Conservation (phyloP, 1,140 invertebrate genomes). For the Brachionus calyciflorus region DNA sequence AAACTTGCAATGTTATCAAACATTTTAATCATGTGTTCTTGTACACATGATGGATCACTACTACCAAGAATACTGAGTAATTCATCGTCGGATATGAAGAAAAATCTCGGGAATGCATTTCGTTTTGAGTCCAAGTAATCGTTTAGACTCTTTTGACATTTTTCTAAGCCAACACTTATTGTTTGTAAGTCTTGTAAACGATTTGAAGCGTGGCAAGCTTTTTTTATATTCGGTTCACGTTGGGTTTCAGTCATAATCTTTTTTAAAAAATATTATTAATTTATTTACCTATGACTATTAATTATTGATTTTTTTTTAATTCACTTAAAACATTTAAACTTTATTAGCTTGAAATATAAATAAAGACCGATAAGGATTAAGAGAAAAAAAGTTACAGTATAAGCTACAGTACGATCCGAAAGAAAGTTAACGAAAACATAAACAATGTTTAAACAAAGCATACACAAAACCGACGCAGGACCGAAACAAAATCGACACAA, state of each 20-base stretch:
- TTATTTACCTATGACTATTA: no score
- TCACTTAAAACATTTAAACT: no score
- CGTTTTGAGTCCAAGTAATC: constrained; percentile 83
- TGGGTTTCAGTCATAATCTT: constrained; percentile 78
- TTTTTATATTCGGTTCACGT: constrained; percentile 72
- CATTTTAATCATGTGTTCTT: constrained; percentile 91
- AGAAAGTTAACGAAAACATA: no score
- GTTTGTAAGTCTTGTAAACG: constrained; percentile 72
- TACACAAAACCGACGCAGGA: no score
- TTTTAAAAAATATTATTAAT: constrained; percentile 49
- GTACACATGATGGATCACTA: constrained; percentile 73
- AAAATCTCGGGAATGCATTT: constrained; percentile 80
- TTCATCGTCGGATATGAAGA: constrained; percentile 88
- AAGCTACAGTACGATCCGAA: no score
- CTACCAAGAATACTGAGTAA: constrained; percentile 81
- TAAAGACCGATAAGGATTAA: no score
- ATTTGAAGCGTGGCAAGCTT: constrained; percentile 71
- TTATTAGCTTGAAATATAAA: no score
- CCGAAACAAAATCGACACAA: no score
- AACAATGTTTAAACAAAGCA: no score
- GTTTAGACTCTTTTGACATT: constrained; percentile 82
- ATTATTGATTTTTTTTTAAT: no score
- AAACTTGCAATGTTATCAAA: constrained; percentile 81
- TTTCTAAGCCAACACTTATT: constrained; percentile 73
- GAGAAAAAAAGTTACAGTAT: no score